A percentile compares a stretch with the other conserved stretches of the same genome.
Evolutionary conservation across 2,797 vertebrate genomes (phyloP).

Genomic region (Rhinophrynus dorsalis): DNA sequence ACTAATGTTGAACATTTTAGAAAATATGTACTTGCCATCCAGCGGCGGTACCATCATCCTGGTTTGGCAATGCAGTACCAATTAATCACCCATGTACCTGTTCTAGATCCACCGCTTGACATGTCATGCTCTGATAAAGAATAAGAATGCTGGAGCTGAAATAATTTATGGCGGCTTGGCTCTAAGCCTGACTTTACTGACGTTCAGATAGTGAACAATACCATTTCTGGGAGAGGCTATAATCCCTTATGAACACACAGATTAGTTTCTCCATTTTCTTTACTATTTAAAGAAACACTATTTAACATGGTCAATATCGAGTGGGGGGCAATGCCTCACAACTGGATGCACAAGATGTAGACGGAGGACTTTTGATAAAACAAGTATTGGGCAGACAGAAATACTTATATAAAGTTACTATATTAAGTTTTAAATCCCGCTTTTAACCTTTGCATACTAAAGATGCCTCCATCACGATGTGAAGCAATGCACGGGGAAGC

Average conservation of each 20-base stretch:
- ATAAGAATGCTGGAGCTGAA: conserved; percentile 55
- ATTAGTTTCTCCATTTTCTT: conserved; percentile 32
- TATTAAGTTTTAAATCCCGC: no score
- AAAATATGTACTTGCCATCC: background rate
- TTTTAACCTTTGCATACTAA: no score
- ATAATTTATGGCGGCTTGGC: conserved; percentile 56
- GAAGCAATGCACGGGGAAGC: no score
- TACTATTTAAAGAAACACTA: conserved; percentile 57
- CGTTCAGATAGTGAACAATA: conserved; percentile 58
- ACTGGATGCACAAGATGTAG: no score
- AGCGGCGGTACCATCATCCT: background rate
- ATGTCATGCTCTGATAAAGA: conserved; percentile 56
- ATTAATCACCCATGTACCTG: conserved; percentile 56
- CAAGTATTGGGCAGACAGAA: no score
- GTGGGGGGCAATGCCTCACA: no score
- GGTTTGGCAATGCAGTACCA: conserved; percentile 8
- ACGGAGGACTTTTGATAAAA: no score
- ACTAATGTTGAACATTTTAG: background rate
- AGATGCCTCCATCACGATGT: no score
- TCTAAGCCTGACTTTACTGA: conserved; percentile 57
- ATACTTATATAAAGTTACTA: no score
- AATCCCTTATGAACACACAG: conserved; percentile 52
- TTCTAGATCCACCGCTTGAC: conserved; percentile 53
- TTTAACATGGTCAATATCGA: no score
- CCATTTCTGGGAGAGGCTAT: conserved; percentile 59